These are phyloP conservation scores for Motacilla alba DNA, from an alignment of 2,113 vertebrate species.

Conservation along the genomic window DNA sequence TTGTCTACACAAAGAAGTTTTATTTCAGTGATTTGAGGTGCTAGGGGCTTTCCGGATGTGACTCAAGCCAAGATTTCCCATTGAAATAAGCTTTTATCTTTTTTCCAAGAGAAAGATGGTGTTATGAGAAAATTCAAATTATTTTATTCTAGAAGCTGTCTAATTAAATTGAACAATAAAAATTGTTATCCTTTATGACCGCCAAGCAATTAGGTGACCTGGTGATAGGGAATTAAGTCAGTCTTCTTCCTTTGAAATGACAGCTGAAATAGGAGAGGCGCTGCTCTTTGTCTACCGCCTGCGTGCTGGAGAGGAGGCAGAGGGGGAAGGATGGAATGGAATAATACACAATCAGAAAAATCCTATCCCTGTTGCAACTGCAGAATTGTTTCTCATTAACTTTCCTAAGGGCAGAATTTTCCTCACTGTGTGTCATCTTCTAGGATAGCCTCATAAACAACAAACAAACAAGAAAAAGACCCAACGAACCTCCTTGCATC, in stretches of 20 bases:
- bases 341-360: neutral
- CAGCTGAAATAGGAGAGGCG: constrained; percentile 28
- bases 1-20: constrained; percentile 13
- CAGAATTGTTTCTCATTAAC: neutral
- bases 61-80: constrained; percentile 1
- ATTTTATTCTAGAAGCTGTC: constrained; percentile 39
- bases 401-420: neutral
- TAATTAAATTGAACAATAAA: constrained; percentile 59
- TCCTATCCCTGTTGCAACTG: neutral
- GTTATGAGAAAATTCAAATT: constrained; percentile 25
- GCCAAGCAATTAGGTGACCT: constrained; percentile 39
- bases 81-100: constrained; percentile 38
- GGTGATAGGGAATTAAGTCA: constrained; percentile 42
- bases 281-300: constrained; percentile 2
- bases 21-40: constrained; percentile 1
- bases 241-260: constrained; percentile 25
- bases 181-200: constrained; percentile 35
- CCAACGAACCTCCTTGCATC: neutral
- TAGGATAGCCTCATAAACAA: neutral
- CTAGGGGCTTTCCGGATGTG: neutral
- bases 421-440: neutral
- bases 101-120: neutral
- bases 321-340: neutral
- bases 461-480: neutral
- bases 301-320: neutral